Evolutionary conservation across 2,113 vertebrate species (phyloP).

Genomic region (Aldabrachelys gigantea): DNA sequence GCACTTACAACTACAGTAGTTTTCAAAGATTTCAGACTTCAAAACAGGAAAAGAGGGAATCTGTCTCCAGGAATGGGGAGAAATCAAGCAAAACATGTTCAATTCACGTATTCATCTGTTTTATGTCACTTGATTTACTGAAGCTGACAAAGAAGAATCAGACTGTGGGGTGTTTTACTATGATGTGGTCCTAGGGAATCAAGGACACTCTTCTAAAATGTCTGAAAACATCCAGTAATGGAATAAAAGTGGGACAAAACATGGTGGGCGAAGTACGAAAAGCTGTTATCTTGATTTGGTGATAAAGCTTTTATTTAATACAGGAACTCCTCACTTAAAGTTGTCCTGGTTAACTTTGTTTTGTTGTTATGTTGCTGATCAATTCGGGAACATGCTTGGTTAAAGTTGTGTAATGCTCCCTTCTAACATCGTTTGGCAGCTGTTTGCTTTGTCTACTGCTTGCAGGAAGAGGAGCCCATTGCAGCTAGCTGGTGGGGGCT

Average conservation of each 20-base stretch:
- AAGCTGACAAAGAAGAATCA: constrained; percentile 24
- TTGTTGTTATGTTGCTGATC: too few relatives aligned
- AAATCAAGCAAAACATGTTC: constrained; percentile 5
- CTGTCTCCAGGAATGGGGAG: not conserved
- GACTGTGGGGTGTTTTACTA: constrained; percentile 14
- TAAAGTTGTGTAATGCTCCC: too few relatives aligned
- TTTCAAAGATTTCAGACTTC: constrained; percentile 39
- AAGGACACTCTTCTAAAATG: constrained; percentile 13
- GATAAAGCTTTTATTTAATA: constrained; percentile 47
- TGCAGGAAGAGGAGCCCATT: too few relatives aligned
- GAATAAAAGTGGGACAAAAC: constrained; percentile 1
- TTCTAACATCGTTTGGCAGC: too few relatives aligned
- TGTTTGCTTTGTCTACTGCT: too few relatives aligned
- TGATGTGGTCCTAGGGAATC: not conserved
- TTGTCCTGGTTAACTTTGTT: too few relatives aligned
- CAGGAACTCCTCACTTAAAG: too few relatives aligned
- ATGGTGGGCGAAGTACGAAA: constrained; percentile 14
- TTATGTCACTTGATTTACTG: constrained; percentile 30
- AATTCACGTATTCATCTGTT: constrained; percentile 3
- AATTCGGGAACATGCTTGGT: too few relatives aligned
- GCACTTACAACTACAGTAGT: not conserved
- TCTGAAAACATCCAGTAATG: constrained; percentile 6
- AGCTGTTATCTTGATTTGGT: constrained; percentile 3
- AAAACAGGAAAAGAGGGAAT: constrained; percentile 13
- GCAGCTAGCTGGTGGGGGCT: too few relatives aligned